Base-by-base conservation (phyloP, 1,140 invertebrate genomes). In the Rhagoletis zephyria region DNA sequence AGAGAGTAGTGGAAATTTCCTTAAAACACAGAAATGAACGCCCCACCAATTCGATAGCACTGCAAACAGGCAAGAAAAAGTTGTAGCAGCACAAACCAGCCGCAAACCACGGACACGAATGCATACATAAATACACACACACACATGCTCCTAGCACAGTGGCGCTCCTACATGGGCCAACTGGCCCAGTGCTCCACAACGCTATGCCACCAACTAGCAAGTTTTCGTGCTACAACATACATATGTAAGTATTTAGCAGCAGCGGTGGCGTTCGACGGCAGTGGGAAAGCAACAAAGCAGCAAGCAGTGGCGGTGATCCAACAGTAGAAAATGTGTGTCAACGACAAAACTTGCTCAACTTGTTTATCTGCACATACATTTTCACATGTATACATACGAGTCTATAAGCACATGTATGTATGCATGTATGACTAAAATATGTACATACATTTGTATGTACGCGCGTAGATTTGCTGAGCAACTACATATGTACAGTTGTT, bases 261-360 rank as follows among this genome's bases (percentile, higher is more conserved):
- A 56, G 16, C 70, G 16, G 19, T 4, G 70, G 16, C 42, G 70
- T 1, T 40, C 30, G 45, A 19, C 45, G 51, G 16, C 48, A 77
- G 14, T 30, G 74, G 74, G 48, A 4, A 42, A 74, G 74, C 74
- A 56, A 85, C 85, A 85, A 85, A 85, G 63, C 30, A 45, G 5
- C 85, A 61, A 16, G 5, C 48, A 60, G 16, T 30, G 63, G 59
- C 12, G 30, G 67, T 14, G 42, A 30, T 19, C 16, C 61, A 67
- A 59, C 63, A 87, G 64, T 87, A 67, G 61, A 67, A 87, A 87
- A 87, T 87, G 86, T 87, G 86, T 87, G 86, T 87, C 86, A 87
- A 67, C 86, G 60, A 87, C 86, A 87, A 85, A 85, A 87, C 86
- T 87, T 87, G 86, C 48, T 70, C 48, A 87, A 87, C 86, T 60